Conservation (phyloP, 2,797 vertebrate genomes). For the Chromis chromis region DNA sequence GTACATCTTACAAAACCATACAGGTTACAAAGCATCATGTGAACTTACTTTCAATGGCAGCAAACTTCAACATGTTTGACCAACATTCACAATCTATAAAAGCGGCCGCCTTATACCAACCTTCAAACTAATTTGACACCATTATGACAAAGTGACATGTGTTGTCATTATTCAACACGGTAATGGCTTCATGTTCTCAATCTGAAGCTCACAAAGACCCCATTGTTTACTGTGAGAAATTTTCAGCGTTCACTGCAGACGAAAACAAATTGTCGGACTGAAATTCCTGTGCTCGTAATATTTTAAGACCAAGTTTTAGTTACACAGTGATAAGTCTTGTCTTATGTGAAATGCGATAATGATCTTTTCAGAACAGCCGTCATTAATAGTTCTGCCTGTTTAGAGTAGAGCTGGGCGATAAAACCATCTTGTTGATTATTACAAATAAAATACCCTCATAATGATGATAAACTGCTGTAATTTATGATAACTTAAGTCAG, state of each 20-base stretch:
- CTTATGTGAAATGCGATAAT: conserved; percentile 50
- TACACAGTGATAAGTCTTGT: conserved; percentile 51
- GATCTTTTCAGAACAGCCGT: conserved; percentile 45
- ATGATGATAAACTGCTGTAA: background rate
- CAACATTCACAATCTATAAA: conserved; percentile 40
- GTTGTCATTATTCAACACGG: background rate
- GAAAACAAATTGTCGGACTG: conserved; percentile 14
- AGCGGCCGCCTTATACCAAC: conserved; percentile 26
- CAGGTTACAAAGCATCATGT: conserved; percentile 54
- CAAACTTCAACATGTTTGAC: conserved; percentile 31
- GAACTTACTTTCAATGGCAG: conserved; percentile 37
- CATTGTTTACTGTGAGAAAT: conserved; percentile 27
- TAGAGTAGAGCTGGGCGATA: conserved; percentile 17
- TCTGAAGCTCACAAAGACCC: conserved; percentile 20
- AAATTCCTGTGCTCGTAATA: conserved; percentile 49
- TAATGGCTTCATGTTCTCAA: conserved; percentile 28
- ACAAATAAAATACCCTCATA: background rate
- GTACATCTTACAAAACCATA: conserved; percentile 64
- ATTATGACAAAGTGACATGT: background rate
- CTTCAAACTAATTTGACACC: conserved; percentile 15
- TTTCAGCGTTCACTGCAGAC: conserved; percentile 14
- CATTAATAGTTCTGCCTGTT: conserved; percentile 62
- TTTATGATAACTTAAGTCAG: background rate
- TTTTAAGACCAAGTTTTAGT: conserved; percentile 48
- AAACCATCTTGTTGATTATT: conserved; percentile 6